Percentiles rank a stretch among this genome's conserved stretches.
These are phyloP conservation scores for Pterocles orientalis DNA, from an alignment of 2,113 vertebrate genomes.

Conservation along the genomic window DNA sequence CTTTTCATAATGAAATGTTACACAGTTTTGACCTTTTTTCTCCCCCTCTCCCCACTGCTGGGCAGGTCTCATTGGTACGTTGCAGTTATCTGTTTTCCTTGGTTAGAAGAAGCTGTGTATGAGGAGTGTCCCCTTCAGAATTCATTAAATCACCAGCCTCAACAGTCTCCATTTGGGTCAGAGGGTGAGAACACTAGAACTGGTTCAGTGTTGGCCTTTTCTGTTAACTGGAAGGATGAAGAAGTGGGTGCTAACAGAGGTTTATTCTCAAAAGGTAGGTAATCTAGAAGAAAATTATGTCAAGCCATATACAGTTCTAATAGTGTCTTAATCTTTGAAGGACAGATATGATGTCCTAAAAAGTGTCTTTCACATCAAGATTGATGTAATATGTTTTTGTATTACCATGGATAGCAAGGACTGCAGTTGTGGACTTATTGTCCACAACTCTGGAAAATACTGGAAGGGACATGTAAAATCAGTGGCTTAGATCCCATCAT, in stretches of 20 bases:
- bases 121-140: slow-evolving; percentile 67
- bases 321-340: background rate
- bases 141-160: background rate
- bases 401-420: background rate
- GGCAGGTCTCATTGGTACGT: slow-evolving; percentile 96
- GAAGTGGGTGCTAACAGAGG: background rate
- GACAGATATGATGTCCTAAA: background rate
- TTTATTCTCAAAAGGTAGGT: slow-evolving; percentile 16
- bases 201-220: slow-evolving; percentile 14
- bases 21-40: rapidly evolving
- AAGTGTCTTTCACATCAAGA: background rate
- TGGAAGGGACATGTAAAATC: background rate
- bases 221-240: background rate
- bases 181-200: background rate
- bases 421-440: background rate
- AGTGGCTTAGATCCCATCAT: background rate
- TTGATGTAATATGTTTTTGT: background rate
- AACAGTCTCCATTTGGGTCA: background rate
- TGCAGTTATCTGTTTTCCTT: slow-evolving; percentile 94
- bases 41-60: background rate
- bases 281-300: background rate
- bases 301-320: background rate
- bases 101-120: slow-evolving; percentile 80
- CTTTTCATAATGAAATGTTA: background rate
- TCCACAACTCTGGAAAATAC: background rate